Evolutionary conservation across 92 coral and sea anemone species (phyloP), one percentile per base, ranked within the genome.

Genomic region (Actinernus sp.): DNA sequence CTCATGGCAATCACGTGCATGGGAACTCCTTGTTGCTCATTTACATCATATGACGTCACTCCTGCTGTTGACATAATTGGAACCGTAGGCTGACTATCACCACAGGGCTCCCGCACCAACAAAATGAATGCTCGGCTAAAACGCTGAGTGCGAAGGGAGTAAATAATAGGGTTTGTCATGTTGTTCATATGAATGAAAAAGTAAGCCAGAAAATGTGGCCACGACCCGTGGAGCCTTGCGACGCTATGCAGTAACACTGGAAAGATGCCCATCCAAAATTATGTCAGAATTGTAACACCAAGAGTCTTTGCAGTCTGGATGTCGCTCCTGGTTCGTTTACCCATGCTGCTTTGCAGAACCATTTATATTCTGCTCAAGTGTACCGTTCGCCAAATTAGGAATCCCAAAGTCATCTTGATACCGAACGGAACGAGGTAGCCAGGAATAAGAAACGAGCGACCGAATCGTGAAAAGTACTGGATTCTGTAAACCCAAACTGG

Each of bases 281-380:
- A 90, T 9, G 91, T 83, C 20, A 55, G 10, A 31, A 79, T 62
- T 6, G 94, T 86, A 21, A 85, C 38, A 33, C 92, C 92, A 30
- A 90, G 61, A n/a, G 96, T 89, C 81, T 85, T 89, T 33, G 96
- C 92, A 44, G 96, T 85, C 63, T 62, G 55, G 44, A 85, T 85
- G 46, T 89, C 96, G 49, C 64, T 80, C 67, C 61, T 76, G 3
- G 61, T 61, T 24, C 68, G 74, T 39, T 44, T 83, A 3, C 60
- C 58, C 28, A 54, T 18, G 10, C 65, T 55, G 55, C 82, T 39
- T 51, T 72, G 76, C 55, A 88, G 77, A 12, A 61, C 54, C 32
- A 89, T 70, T 7, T 54, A 34, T 16, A 64, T 64, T 34, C 44
- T 68, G 61, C 82, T 78, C 1, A 13, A 6, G 18, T 65, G 92